A percentile compares a stretch with the other conserved stretches of the same genome.
phyloP scores from a whole-genome alignment of 2,113 vertebrate genomes.

The Epinephelus lanceolatus region DNA sequence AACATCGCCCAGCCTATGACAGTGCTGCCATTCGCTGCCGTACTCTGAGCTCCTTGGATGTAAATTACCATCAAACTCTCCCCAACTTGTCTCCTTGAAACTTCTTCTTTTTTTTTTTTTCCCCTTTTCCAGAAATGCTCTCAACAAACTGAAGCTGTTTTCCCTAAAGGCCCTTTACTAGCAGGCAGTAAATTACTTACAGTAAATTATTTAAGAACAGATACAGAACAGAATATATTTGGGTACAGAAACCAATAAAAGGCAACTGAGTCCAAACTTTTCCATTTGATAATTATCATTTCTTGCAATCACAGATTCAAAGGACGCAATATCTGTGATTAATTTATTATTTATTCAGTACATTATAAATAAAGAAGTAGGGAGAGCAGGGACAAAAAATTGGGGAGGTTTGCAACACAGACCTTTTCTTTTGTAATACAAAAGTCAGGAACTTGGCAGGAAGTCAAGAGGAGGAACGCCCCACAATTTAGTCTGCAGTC shows the following conservation, averaged over 20 bases:
- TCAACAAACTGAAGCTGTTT: slow-evolving; percentile 17
- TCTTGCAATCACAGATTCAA: background rate
- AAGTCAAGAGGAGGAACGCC: too few relatives aligned
- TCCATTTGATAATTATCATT: background rate
- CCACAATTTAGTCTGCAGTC: too few relatives aligned
- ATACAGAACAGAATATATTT: background rate
- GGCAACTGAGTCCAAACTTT: background rate
- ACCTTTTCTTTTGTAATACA: too few relatives aligned
- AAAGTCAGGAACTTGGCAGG: too few relatives aligned
- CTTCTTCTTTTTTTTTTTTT: background rate
- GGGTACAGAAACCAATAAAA: background rate
- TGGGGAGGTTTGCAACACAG: too few relatives aligned
- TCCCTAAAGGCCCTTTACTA: slow-evolving; percentile 22
- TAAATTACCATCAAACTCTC: slow-evolving; percentile 25
- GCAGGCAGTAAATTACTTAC: background rate
- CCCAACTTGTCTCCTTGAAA: background rate
- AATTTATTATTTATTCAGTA: background rate
- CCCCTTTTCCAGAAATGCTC: background rate
- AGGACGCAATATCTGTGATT: background rate
- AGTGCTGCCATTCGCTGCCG: slow-evolving; percentile 20
- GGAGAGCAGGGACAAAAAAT: too few relatives aligned
- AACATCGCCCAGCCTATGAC: slow-evolving; percentile 8
- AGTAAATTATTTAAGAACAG: too few relatives aligned
- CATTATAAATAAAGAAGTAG: too few relatives aligned
- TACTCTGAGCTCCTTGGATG: slow-evolving; percentile 16